phyloP scores from a whole-genome alignment of 2,888 invertebrate genomes.

The Ichneumon xanthorius region DNA sequence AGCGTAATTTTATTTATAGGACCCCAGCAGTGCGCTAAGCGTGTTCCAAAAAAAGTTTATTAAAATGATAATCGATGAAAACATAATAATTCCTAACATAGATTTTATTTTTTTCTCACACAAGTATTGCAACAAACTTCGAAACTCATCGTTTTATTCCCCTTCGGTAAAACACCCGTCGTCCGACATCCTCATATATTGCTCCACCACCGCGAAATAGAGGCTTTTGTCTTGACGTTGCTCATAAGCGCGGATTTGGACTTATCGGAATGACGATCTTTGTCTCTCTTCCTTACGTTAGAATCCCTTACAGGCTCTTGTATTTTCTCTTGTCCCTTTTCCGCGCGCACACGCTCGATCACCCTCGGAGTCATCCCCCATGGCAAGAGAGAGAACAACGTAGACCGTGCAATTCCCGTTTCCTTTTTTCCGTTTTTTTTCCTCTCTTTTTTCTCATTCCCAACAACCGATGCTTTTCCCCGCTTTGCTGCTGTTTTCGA shows the following conservation, averaged over 20 bases:
- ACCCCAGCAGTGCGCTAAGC: too few species aligned
- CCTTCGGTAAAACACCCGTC: constrained; percentile 18
- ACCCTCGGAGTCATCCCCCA: constrained; percentile 81
- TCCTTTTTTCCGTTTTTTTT: constrained; percentile 51
- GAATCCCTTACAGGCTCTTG: constrained; percentile 54
- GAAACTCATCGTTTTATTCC: constrained; percentile 21
- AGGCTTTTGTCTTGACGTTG: constrained; percentile 83
- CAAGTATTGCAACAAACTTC: constrained; percentile 72
- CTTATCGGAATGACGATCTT: constrained; percentile 76
- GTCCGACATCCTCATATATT: constrained; percentile 23
- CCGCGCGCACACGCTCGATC: constrained; percentile 78
- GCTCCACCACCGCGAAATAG: constrained; percentile 78
- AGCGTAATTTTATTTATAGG: too few species aligned
- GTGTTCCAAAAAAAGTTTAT: too few species aligned
- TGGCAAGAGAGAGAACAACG: constrained; percentile 66
- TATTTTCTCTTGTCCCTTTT: constrained; percentile 65
- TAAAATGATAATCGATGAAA: neutral
- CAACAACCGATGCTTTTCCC: constrained; percentile 62
- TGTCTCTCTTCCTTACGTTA: constrained; percentile 57
- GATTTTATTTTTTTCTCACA: neutral
- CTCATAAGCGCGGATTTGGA: constrained; percentile 83
- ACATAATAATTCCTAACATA: neutral
- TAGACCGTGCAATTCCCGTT: constrained; percentile 50
- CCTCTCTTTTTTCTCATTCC: constrained; percentile 27
- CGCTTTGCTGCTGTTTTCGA: constrained; percentile 76